Evolutionary conservation across 1,140 invertebrate genomes (phyloP), one percentile per base, ranked within the genome.

Genomic region (Halesus radiatus): DNA sequence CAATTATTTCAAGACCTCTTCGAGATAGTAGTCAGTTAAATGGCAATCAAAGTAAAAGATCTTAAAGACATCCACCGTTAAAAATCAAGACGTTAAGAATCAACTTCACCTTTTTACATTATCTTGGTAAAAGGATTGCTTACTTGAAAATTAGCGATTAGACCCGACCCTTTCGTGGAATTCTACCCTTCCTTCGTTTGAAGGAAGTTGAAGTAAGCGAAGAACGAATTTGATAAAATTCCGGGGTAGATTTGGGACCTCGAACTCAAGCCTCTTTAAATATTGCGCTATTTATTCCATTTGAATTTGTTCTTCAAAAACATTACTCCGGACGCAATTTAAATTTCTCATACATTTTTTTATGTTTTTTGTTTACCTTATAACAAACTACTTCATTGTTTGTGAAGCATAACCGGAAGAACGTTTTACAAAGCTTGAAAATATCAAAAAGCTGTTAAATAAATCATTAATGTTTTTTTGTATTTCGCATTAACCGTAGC

Each of bases 201-300:
- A 37, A 18, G 70, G 52, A 73, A 73, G 45, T 73, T 73, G 52
- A 79, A 79, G 58, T 76, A 75, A 80, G 78, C 53, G 60, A 29
- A 20, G 54, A 66, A 75, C 78, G 68, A 80, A 68, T 79, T 78
- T 82, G 37, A 29, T 26, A 29, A 81, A 81, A 81, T 64, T 74
- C 74, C 18, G 37, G 70, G 70, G 60, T 62, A 78, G 77, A 75
- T 45, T 76, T 73, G 60, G 23, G 80, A 22, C 76, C 76, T 29
- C 64, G 18, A 64, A 72, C 54, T 77, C 58, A 26, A 72, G 18
- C 23, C 77, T 68, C 32, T 32, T 78, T 68, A 82, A 82, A 82
- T 76, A 79, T 79, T 79, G 78, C 78, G 62, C 68, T 53, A 73
- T 73, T 73, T 73, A 82, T 76, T 79, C 77, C 58, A 58, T 74